These are phyloP conservation scores for Aphelenchoides besseyi DNA, from an alignment of 1,140 invertebrate species.

Conservation along the genomic window DNA sequence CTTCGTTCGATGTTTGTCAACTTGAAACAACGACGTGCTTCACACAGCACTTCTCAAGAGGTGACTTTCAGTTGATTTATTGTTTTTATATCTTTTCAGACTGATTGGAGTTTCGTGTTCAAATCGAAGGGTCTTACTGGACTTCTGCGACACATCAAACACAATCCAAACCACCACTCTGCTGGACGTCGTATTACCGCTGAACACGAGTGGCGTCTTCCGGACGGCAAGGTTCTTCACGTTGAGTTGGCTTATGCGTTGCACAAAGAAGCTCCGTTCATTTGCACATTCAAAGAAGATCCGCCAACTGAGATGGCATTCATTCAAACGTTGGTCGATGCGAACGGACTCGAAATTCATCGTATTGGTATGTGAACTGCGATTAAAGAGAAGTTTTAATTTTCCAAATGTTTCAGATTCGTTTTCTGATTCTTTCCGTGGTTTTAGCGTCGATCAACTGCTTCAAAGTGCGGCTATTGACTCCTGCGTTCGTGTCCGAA, in stretches of 20 bases:
- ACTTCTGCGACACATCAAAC: not conserved
- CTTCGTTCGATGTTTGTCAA: not conserved
- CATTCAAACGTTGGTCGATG: constrained; percentile 6
- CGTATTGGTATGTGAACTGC: not conserved
- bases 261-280: not conserved
- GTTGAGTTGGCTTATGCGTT: not conserved
- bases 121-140: not conserved
- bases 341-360: not conserved
- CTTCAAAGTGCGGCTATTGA: constrained; percentile 4
- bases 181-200: not conserved
- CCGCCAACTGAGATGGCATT: not conserved
- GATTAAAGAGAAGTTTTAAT: not conserved
- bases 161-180: not conserved
- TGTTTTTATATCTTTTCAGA: not conserved
- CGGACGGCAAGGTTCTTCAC: not conserved
- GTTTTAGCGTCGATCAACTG: constrained; percentile 11
- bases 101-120: constrained; percentile 13
- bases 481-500: not conserved
- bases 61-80: not conserved
- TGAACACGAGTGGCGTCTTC: not conserved
- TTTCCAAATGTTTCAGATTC: not conserved
- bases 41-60: not conserved
- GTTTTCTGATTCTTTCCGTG: constrained; percentile 2
- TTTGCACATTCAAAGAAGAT: not conserved
- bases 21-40: not conserved